Evolutionary conservation across 1,140 invertebrate species (phyloP), one percentile per base, ranked within the genome.

Genomic region (Microplitis mediator): DNA sequence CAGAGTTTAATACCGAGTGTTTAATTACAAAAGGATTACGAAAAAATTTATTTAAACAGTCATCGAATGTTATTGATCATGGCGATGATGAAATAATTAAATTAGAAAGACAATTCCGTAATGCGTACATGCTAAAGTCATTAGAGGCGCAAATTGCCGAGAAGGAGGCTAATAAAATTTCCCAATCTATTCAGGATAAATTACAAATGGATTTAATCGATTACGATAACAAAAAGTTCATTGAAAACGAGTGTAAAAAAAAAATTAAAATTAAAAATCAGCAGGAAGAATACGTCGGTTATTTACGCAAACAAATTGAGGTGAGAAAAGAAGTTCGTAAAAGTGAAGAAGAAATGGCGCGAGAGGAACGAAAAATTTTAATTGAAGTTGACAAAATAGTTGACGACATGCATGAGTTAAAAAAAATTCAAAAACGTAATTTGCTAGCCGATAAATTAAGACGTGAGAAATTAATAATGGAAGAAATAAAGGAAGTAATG

Each of bases 111-210:
- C 75, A 80, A 64, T 70, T 86, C 50, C 80, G 79, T 5, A 77
- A 77, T 35, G 84, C 83, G 11, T 86, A 86, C 50, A 50, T 74
- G 0, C 58, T 77, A 32, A 85, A 84, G 50, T 75, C 73, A 4
- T 66, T 84, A 39, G 45, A 76, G 32, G 78, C 76, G 2, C 83
- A 85, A 56, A 51, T 86, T 0, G 63, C 77, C 3, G 80, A 81
- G 45, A 79, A 72, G 50, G 60, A 78, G 39, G 73, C 79, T 0
- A 66, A 76, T n/a, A 67, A 64, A 23, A 54, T 77, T 69, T 68
- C 74, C 8, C 71, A 77, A 8, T 64, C 75, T 8, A 16, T 78
- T 4, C 77, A 74, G 23, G 73, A 77, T 5, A 76, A 76, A 63
- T 67, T 74, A 36, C 70, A 52, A 0, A 54, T 50, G 2, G 70